A percentile compares a stretch with the other conserved stretches of the same genome.
Conservation (phyloP, 2,797 vertebrate genomes). For the Synanceia verrucosa region DNA sequence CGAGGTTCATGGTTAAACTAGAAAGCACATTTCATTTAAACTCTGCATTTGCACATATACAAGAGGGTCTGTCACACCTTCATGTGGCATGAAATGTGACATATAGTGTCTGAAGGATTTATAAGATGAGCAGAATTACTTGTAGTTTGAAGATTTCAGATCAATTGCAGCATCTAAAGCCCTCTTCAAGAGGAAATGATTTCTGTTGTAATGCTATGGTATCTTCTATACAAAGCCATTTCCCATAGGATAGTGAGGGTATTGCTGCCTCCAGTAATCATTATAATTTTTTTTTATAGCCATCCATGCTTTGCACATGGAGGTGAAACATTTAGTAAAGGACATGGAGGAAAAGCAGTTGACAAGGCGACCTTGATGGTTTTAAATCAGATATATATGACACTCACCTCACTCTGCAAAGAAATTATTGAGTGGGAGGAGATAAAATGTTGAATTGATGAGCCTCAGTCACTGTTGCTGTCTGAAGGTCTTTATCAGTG, state of each 20-base stretch:
- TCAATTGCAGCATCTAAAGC: slow-evolving; percentile 35
- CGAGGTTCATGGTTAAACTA: background rate
- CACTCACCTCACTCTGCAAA: background rate
- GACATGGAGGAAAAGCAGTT: background rate
- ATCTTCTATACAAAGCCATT: slow-evolving; percentile 33
- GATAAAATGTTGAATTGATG: slow-evolving; percentile 17
- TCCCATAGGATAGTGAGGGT: slow-evolving; percentile 12
- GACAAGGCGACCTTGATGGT: background rate
- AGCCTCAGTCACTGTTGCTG: slow-evolving; percentile 6
- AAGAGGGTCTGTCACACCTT: background rate
- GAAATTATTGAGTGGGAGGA: background rate
- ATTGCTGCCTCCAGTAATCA: slow-evolving; percentile 25
- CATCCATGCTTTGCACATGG: slow-evolving; percentile 18
- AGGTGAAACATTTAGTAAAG: slow-evolving; percentile 12
- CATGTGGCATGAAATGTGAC: slow-evolving; percentile 18
- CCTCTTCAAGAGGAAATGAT: slow-evolving; percentile 34
- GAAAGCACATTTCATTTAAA: slow-evolving; percentile 9
- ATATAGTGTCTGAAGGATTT: background rate
- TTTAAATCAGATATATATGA: slow-evolving; percentile 11
- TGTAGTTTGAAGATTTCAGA: slow-evolving; percentile 26
- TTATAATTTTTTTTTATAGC: slow-evolving; percentile 36
- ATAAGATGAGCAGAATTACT: slow-evolving; percentile 10
- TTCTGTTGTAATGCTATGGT: slow-evolving; percentile 28
- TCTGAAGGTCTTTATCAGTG: slow-evolving; percentile 29
- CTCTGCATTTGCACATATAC: background rate